phyloP scores from a whole-genome alignment of 2,888 invertebrate genomes.

The Hirtodrosophila trivittata region DNA sequence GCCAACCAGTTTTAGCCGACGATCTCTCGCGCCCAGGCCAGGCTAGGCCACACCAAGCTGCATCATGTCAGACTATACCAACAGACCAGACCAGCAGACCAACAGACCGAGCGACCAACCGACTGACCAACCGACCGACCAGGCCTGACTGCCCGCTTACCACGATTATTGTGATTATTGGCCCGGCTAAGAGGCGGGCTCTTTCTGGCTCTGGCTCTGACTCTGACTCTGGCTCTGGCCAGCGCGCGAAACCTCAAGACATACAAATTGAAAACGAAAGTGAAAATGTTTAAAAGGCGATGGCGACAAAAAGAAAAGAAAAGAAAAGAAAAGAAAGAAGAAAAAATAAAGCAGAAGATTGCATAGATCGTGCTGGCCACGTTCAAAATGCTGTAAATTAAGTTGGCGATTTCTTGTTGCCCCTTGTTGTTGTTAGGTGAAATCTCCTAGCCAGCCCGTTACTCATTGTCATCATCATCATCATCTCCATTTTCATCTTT shows the following conservation, averaged over 20 bases:
- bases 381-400: conserved; percentile 70
- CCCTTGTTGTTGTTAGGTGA: conserved; percentile 47
- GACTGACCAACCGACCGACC: conserved; percentile 26
- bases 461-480: conserved; percentile 3
- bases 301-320: conserved; percentile 27
- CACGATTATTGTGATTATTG: conserved; percentile 79
- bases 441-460: conserved; percentile 39
- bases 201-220: too few species aligned
- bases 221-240: too few species aligned
- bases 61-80: background rate
- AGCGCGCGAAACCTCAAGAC: conserved; percentile 67
- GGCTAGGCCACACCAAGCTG: conserved; percentile 8
- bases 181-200: conserved; percentile 47
- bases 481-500: conserved; percentile 23
- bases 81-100: conserved; percentile 35
- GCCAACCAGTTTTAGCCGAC: conserved; percentile 51
- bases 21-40: conserved; percentile 36
- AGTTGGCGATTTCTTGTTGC: conserved; percentile 70
- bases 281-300: conserved; percentile 63
- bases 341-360: conserved; percentile 59
- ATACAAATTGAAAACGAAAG: conserved; percentile 76
- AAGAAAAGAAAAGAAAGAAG: conserved; percentile 9
- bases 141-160: conserved; percentile 78
- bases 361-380: conserved; percentile 57
- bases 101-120: conserved; percentile 33